A percentile compares a stretch with the other conserved stretches of the same genome.
phyloP scores from a whole-genome alignment of 2,113 vertebrate species.

The Clarias magur region DNA sequence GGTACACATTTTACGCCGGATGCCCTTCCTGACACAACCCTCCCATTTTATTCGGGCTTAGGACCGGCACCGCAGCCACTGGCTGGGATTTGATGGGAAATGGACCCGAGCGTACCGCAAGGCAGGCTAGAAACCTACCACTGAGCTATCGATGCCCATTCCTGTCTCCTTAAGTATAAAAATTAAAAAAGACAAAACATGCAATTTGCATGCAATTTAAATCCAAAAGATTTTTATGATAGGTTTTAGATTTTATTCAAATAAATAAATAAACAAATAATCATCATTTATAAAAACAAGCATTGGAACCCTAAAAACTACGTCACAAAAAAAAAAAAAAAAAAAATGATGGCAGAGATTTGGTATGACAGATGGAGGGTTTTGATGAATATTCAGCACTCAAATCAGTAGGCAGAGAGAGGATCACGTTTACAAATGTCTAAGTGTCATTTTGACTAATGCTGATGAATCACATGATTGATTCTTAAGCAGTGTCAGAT shows the following conservation, averaged over 20 bases:
- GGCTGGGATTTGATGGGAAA: too few relatives aligned
- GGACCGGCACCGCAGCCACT: too few relatives aligned
- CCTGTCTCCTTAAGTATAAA: too few relatives aligned
- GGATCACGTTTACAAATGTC: constrained; percentile 52
- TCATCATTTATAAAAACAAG: not conserved
- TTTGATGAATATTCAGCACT: constrained; percentile 51
- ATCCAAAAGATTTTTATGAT: not conserved
- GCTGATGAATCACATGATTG: constrained; percentile 39
- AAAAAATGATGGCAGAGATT: not conserved
- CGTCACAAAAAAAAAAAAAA: not conserved
- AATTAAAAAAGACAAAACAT: too few relatives aligned
- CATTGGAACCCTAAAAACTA: not conserved
- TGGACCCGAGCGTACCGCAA: too few relatives aligned
- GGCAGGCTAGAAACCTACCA: too few relatives aligned
- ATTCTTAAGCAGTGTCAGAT: constrained; percentile 44
- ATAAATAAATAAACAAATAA: too few relatives aligned
- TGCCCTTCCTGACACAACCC: too few relatives aligned
- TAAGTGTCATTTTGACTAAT: constrained; percentile 45
- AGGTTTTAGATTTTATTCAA: not conserved
- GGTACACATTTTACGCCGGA: too few relatives aligned
- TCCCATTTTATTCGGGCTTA: too few relatives aligned
- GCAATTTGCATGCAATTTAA: not conserved
- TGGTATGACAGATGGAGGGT: constrained; percentile 22
- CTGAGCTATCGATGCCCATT: too few relatives aligned
- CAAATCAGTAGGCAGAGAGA: constrained; percentile 42